A percentile compares a stretch with the other conserved stretches of the same genome.
These are phyloP conservation scores for Diarsia rubi DNA, from an alignment of 2,888 invertebrate genomes.

Conservation along the genomic window DNA sequence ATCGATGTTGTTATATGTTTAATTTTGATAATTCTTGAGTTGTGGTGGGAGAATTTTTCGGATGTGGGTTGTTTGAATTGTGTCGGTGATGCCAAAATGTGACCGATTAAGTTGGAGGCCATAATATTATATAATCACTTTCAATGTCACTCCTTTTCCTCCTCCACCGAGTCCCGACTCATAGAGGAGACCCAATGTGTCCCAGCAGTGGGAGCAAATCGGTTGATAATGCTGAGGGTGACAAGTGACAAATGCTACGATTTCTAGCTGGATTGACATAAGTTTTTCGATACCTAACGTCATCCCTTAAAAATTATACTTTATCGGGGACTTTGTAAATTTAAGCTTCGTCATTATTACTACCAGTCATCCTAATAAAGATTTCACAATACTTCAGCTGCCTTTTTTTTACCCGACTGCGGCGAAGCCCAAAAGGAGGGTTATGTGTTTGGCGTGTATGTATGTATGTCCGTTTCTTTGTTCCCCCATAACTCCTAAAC, in stretches of 20 bases:
- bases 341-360: not conserved
- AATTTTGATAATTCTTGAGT: conserved; percentile 33
- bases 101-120: not conserved
- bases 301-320: not conserved
- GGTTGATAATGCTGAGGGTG: not conserved
- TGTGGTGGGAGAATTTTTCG: not conserved
- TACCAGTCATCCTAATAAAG: not conserved
- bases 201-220: not conserved
- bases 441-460: too few relatives aligned
- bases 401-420: too few relatives aligned
- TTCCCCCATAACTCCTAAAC: too few relatives aligned
- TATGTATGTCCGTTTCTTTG: too few relatives aligned
- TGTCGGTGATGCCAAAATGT: not conserved
- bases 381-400: not conserved
- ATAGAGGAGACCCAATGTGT: not conserved
- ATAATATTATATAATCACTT: too few relatives aligned
- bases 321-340: not conserved
- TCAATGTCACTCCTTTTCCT: fast-evolving
- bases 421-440: too few relatives aligned
- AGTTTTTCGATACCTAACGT: not conserved
- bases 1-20: conserved; percentile 54
- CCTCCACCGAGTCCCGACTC: not conserved
- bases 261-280: not conserved
- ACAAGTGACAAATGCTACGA: not conserved
- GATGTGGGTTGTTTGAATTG: not conserved